Evolutionary conservation across 2,113 vertebrate genomes (phyloP), one percentile per base, ranked within the genome.

Genomic region (Alces alces): DNA sequence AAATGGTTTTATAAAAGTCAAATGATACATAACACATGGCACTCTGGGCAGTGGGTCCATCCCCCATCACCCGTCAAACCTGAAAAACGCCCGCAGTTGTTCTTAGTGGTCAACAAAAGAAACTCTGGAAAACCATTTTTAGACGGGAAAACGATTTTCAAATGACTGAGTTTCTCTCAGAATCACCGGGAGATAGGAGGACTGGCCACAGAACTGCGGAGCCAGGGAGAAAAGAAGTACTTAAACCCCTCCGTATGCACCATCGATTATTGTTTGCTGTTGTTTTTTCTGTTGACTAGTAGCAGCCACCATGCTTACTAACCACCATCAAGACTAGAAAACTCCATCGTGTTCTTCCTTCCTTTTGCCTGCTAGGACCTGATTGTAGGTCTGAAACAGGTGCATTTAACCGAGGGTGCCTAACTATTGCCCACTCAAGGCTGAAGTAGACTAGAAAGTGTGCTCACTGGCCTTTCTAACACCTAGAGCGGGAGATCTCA

Each of bases 1-100:
- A 93, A 50, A 96, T 58, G 45, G 89, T 78, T 93, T 96, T 58
- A 90, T 93, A 16, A 84, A 92, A 93, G 58, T 94, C 25, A 87
- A 96, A 86, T 45, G 70, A 86, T 19, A 82, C 3, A 61, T 64
- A 52, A 80, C 64, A 82, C 33, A 54, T 43, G 45, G 39, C 11
- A 79, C 12, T 61, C n/a, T 89, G 14, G 45, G 43, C 17, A 12
- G 27, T 33, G 12, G 1, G 25, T 85, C 3, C 12, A 43, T 25
- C 15, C 3, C 28, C 19, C 33, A 70, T 10, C 21, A 2, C 2
- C 16, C 4, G 0, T 66, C 57, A 96, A 52, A 76, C 3, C 23
- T 92, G 14, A 2, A 89, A 96, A 96, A 86, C 33, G 7, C 43
- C 58, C 85, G 27, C 10, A 43, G 5, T 57, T 89, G 17, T 93